Conservation (phyloP, 2,797 vertebrate species). For the Neosilurus hyrtlii region DNA sequence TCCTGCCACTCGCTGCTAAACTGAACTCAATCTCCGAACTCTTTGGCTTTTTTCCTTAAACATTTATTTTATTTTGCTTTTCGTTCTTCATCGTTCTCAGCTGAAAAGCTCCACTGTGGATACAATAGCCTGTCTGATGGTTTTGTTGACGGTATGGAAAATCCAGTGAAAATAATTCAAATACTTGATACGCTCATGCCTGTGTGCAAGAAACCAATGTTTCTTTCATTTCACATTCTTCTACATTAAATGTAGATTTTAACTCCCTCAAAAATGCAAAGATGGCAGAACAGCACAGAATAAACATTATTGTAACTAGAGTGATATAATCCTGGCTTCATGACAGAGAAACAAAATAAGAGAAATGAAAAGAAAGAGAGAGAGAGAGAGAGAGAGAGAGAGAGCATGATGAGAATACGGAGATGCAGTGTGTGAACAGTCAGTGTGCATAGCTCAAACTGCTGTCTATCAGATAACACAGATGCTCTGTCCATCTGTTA, state of each 20-base stretch:
- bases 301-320: neutral
- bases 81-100: neutral
- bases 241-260: neutral
- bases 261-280: too few species aligned
- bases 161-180: neutral
- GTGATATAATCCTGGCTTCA: constrained; percentile 4
- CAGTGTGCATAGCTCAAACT: constrained; percentile 37
- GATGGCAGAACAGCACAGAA: neutral
- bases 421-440: constrained; percentile 38
- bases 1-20: neutral
- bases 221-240: neutral
- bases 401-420: constrained; percentile 5
- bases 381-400: neutral
- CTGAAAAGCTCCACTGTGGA: neutral
- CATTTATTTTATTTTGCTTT: neutral
- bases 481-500: constrained; percentile 56
- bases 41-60: neutral
- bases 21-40: neutral
- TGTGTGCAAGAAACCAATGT: neutral
- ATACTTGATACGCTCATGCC: neutral
- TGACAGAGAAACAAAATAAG: neutral
- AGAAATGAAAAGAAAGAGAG: neutral
- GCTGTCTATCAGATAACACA: constrained; percentile 48
- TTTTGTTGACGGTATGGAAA: neutral
- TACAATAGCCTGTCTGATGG: neutral